Base-by-base conservation (phyloP, 2,113 vertebrate genomes). In the Pachypanchax playfairii region DNA sequence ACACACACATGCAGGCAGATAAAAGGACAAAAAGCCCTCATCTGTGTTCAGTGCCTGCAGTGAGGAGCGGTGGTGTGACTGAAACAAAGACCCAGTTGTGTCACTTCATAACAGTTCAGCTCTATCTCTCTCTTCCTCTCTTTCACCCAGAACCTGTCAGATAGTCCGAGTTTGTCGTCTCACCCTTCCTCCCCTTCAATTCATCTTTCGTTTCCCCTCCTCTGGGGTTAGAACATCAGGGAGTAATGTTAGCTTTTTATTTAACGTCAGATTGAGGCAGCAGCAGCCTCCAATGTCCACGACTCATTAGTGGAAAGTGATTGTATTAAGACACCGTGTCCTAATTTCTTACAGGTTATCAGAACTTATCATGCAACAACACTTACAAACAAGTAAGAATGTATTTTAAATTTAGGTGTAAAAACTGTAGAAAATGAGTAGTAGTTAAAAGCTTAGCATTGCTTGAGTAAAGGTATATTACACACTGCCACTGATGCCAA, bases 31-130 rank as follows among this genome's bases (percentile, higher is more conserved):
- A 82, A 51, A 73, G 78, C 57, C 70, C 73, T 79, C 70, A 48
- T 83, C 73, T 86, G 86, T 80, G 85, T 87, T 91, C 89, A 72
- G 90, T 86, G 84, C 91, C 85, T 84, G 87, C 91, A 88, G 90
- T 89, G 89, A 91, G 83, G 87, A 82, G 67, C 65, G 90, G 91
- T 87, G 88, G 94, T 90, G 84, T 91, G 92, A 87, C 84, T 90
- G 87, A 92, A 90, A 75, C 85, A 86, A 91, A 89, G 90, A 85
- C 93, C 94, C 92, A 95, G 93, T 95, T 97, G 93, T 95, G 95
- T 95, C 95, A 95, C 91, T 94, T 95, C 93, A 88, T 87, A 94
- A 91, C 80, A 84, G 80, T 85, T 85, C 80, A 82, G 56, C 71
- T 70, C 53, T 73, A 61, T 42, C 54, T 71, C 61, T 50, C 70